phyloP scores from a whole-genome alignment of 2,797 vertebrate genomes.

The Antennarius maculatus region DNA sequence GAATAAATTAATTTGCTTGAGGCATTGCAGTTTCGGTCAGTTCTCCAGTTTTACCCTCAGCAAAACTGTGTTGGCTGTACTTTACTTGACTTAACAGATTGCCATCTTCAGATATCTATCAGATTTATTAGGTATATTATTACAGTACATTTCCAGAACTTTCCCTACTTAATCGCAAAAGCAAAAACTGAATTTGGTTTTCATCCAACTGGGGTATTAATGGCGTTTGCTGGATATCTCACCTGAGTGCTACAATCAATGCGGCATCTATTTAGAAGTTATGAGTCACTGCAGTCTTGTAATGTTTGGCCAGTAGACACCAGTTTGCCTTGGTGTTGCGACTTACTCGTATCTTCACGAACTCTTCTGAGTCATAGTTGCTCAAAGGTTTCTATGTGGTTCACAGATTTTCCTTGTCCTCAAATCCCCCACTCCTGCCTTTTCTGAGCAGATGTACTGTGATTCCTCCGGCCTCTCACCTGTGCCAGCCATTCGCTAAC shows the following conservation, averaged over 20 bases:
- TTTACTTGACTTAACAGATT: neutral
- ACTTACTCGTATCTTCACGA: slow-evolving; percentile 48
- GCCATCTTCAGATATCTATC: neutral
- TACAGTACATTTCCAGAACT: slow-evolving; percentile 8
- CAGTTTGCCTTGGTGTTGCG: slow-evolving; percentile 14
- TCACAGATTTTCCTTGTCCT: slow-evolving; percentile 41
- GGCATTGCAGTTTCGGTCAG: no score
- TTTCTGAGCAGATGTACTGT: slow-evolving; percentile 69
- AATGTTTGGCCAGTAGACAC: slow-evolving; percentile 5
- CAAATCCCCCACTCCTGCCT: slow-evolving; percentile 27
- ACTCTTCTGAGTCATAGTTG: slow-evolving; percentile 31
- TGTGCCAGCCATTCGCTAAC: slow-evolving; percentile 72
- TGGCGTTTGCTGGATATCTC: slow-evolving; percentile 28
- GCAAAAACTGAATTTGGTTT: slow-evolving; percentile 17
- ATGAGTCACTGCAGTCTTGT: slow-evolving; percentile 32
- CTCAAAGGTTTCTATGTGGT: slow-evolving; percentile 30
- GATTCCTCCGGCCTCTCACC: slow-evolving; percentile 75
- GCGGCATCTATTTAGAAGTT: slow-evolving; percentile 20
- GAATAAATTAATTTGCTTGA: no score
- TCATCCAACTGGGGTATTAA: slow-evolving; percentile 12
- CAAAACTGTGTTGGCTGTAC: neutral
- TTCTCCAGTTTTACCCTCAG: neutral
- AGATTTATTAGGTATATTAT: neutral
- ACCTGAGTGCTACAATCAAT: slow-evolving; percentile 38
- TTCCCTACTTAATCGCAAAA: slow-evolving; percentile 31